Base-by-base conservation (phyloP, 2,797 vertebrate species). In the Sandelia bainsii region DNA sequence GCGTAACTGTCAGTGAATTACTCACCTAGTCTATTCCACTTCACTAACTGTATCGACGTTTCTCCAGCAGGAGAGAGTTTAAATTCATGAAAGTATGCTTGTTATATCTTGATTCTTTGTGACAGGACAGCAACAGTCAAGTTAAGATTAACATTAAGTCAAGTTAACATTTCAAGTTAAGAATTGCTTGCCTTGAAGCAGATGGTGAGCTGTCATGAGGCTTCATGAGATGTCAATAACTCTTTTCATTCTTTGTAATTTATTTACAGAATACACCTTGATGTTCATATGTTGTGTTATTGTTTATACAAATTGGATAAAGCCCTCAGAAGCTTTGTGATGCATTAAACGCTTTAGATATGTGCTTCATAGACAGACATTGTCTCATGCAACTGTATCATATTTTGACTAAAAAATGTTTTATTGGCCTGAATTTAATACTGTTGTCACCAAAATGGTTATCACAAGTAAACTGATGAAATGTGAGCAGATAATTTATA, bases 21-120 rank as follows among this genome's bases (percentile, higher is more conserved):
- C 12, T 19, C 27, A n/a, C 19, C 29, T 61, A 53, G n/a, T 66
- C 45, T 57, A 8, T 60, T 72, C 62, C 13, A 23, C 23, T 46
- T 20, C 10, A 5, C 12, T 63, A 20, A 10, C 42, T 56, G 57
- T 25, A 22, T 75, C 56, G 60, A 39, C 54, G 52, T 59, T 56
- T 60, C 16, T 77, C 29, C 20, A 20, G 22, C 32, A 74, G 23
- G 20, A 59, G 8, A 27, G 2, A 16, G 58, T 71, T 72, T 10
- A 75, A 27, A 67, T 66, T 52, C 70, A 27, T 44, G 32, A 63
- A 58, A 44, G 40, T 51, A 4, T 34, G 37, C 45, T 27, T 58
- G 65, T 66, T 67, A 46, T 61, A 63, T 68, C 39, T 51, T 65
- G 76, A 85, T 77, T 39, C 79, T 77, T 82, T 73, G 62, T 51